Conservation (phyloP, 92 coral and sea anemone genomes). For the Micromussa lordhowensis region DNA sequence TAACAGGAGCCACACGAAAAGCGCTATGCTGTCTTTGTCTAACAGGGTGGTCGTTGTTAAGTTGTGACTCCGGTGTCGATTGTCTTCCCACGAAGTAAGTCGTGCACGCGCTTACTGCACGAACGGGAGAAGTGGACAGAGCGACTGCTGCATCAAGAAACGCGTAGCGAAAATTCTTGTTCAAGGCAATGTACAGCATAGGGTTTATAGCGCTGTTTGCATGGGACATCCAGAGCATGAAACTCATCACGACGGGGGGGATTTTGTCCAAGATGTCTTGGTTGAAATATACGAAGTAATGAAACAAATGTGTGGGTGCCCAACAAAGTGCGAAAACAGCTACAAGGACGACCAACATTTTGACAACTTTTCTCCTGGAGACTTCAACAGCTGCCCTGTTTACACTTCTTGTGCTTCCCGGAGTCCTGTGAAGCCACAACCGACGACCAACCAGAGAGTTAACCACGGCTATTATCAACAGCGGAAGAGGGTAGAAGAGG, state of each 20-base stretch:
- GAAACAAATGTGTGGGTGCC: constrained; percentile 74
- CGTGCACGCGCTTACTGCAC: neutral
- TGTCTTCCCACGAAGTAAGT: neutral
- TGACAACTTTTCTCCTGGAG: constrained; percentile 62
- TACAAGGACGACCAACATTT: constrained; percentile 59
- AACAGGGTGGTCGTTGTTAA: neutral
- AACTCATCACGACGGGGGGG: neutral
- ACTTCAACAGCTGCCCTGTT: constrained; percentile 25
- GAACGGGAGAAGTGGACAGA: constrained; percentile 9
- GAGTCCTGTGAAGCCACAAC: constrained; percentile 67
- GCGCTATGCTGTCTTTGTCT: neutral
- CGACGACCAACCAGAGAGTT: constrained; percentile 62
- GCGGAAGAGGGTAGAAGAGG: constrained; percentile 62
- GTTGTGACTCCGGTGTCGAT: neutral
- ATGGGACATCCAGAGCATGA: constrained; percentile 67
- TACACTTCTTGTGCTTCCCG: constrained; percentile 23
- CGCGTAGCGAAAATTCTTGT: constrained; percentile 60
- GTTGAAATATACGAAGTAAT: constrained; percentile 40
- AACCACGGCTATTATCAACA: constrained; percentile 57
- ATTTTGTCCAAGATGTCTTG: neutral
- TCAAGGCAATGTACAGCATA: constrained; percentile 55
- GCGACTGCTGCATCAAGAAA: constrained; percentile 15
- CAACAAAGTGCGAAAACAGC: constrained; percentile 66
- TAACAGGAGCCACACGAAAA: constrained; percentile 6
- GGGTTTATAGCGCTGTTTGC: constrained; percentile 84